A percentile compares a stretch with the other conserved stretches of the same genome.
Evolutionary conservation across 2,888 invertebrate genomes (phyloP).

Genomic region (Amblyjoppa proteus): DNA sequence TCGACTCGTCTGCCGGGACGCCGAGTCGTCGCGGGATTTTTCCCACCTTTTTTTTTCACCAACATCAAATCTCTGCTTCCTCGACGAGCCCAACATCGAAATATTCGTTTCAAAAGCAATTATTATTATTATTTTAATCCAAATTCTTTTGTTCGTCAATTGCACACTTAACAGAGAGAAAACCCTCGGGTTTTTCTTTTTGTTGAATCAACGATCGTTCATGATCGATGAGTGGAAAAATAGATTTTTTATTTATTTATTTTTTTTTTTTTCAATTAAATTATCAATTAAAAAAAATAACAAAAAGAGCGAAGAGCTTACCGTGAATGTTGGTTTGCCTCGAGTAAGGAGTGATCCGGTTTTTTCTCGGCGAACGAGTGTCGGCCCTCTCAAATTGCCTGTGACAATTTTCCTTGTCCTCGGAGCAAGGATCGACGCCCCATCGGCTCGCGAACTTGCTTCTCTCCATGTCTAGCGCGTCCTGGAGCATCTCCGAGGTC

Average conservation of each 20-base stretch:
- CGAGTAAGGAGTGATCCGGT: conserved; percentile 77
- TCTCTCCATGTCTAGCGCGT: conserved; percentile 87
- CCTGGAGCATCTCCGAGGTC: conserved; percentile 87
- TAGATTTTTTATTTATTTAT: too few relatives aligned
- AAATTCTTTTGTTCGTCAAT: too few relatives aligned
- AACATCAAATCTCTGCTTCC: conserved; percentile 52
- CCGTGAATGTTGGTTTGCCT: conserved; percentile 82
- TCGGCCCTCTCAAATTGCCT: conserved; percentile 74
- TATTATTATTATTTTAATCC: not conserved
- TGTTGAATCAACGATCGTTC: not conserved
- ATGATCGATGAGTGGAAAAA: not conserved
- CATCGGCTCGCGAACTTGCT: conserved; percentile 87
- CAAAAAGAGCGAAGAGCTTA: conserved; percentile 69
- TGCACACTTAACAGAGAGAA: not conserved
- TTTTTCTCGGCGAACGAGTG: conserved; percentile 78
- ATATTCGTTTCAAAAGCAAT: conserved; percentile 62
- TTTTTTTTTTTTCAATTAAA: not conserved
- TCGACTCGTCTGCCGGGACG: conserved; percentile 38
- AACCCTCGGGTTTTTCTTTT: not conserved
- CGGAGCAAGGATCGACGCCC: conserved; percentile 86
- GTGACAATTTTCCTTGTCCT: conserved; percentile 81
- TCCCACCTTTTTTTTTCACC: conserved; percentile 1
- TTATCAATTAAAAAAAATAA: not conserved
- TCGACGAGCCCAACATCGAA: conserved; percentile 62
- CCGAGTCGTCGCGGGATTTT: conserved; percentile 40